These are phyloP conservation scores for Prionailurus viverrinus DNA, from an alignment of 2,113 vertebrate species.

Conservation along the genomic window DNA sequence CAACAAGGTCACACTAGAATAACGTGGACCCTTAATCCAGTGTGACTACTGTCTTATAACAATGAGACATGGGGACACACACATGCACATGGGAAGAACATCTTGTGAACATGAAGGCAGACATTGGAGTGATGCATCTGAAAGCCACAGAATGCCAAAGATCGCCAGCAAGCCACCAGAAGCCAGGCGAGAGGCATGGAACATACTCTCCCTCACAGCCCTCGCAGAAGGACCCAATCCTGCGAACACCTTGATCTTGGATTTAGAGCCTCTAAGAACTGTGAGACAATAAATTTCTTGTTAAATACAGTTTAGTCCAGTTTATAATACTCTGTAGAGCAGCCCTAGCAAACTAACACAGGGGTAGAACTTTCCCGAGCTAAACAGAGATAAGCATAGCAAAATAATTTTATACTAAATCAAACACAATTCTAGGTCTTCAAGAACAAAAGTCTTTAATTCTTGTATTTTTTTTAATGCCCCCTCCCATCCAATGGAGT, in stretches of 20 bases:
- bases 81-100: not conserved
- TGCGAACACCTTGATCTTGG: not conserved
- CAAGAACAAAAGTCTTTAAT: slow-evolving; percentile 19
- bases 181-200: not conserved
- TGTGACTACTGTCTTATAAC: not conserved
- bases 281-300: slow-evolving; percentile 18
- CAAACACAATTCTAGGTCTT: not conserved
- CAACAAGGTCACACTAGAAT: not conserved
- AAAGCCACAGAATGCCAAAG: not conserved
- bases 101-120: not conserved
- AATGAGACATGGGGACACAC: not conserved
- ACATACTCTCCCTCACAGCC: not conserved
- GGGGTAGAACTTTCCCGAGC: not conserved
- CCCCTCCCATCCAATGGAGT: not conserved
- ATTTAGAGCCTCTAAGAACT: not conserved
- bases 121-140: not conserved
- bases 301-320: not conserved
- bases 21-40: not conserved
- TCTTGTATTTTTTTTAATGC: slow-evolving; percentile 32
- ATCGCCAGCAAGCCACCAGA: not conserved
- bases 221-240: not conserved
- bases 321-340: not conserved
- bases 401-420: slow-evolving; percentile 52
- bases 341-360: slow-evolving; percentile 13
- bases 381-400: slow-evolving; percentile 13